A percentile compares a stretch with the other conserved stretches of the same genome.
These are phyloP conservation scores for Phyllotreta cruciferae DNA, from an alignment of 2,888 invertebrate genomes.

Conservation along the genomic window DNA sequence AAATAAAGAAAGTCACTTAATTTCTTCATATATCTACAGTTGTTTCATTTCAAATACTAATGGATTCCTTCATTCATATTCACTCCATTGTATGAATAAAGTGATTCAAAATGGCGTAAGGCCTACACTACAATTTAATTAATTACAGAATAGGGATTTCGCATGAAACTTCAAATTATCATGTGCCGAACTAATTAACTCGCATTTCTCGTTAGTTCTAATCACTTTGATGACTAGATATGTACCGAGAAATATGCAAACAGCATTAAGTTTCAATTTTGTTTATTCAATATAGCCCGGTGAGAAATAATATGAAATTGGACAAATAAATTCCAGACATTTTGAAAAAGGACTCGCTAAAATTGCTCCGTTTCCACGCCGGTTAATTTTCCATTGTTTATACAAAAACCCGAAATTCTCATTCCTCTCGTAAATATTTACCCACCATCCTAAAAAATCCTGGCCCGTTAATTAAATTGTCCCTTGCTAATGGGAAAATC, in stretches of 20 bases:
- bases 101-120: background rate
- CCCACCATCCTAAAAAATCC: too few species aligned
- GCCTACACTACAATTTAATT: conserved; percentile 11
- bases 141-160: conserved; percentile 15
- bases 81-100: background rate
- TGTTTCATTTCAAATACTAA: background rate
- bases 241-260: conserved; percentile 26
- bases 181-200: conserved; percentile 28
- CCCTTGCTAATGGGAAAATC: background rate
- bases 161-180: conserved; percentile 10
- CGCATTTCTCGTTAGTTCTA: conserved; percentile 23
- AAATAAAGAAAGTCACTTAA: conserved; percentile 20
- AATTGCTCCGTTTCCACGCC: too few species aligned
- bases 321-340: background rate
- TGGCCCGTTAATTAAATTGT: background rate
- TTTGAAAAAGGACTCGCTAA: too few species aligned
- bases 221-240: conserved; percentile 31
- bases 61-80: background rate
- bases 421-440: too few species aligned
- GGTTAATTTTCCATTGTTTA: too few species aligned
- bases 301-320: background rate
- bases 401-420: too few species aligned
- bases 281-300: conserved; percentile 16
- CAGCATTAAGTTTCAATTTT: conserved; percentile 28
- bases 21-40: conserved; percentile 6